phyloP scores from a whole-genome alignment of 2,888 invertebrate genomes.

The Caenorhabditis wallacei region DNA sequence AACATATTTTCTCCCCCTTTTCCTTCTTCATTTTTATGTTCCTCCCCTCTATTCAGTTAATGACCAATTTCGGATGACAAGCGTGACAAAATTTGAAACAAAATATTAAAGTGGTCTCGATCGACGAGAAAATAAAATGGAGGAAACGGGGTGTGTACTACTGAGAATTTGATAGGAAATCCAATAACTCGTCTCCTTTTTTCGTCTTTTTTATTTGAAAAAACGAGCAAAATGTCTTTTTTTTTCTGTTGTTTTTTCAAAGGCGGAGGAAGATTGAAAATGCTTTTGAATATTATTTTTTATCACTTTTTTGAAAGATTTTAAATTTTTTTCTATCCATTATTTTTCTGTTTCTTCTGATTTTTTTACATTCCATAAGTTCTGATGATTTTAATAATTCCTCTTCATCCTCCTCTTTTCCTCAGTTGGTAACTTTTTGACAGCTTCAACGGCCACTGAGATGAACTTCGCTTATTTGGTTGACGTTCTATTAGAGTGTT shows the following conservation, averaged over 20 bases:
- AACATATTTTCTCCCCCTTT: neutral
- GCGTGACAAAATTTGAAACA: constrained; percentile 5
- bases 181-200: constrained; percentile 19
- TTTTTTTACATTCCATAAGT: too few species aligned
- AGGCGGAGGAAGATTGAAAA: neutral
- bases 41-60: constrained; percentile 4
- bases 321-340: too few species aligned
- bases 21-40: constrained; percentile 22
- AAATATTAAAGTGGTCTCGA: constrained; percentile 6
- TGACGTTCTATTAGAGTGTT: too few species aligned
- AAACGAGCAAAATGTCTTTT: neutral
- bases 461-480: too few species aligned
- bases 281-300: too few species aligned
- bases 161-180: constrained; percentile 44
- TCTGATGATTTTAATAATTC: too few species aligned
- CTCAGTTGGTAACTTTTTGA: too few species aligned
- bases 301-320: too few species aligned
- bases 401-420: too few species aligned
- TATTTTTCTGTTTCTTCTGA: too few species aligned
- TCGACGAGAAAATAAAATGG: neutral
- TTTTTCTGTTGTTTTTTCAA: neutral
- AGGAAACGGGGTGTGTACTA: constrained; percentile 24
- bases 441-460: too few species aligned
- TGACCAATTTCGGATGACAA: constrained; percentile 49
- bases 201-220: constrained; percentile 6